phyloP scores from a whole-genome alignment of 1,140 invertebrate genomes.

The Camponotus pennsylvanicus region DNA sequence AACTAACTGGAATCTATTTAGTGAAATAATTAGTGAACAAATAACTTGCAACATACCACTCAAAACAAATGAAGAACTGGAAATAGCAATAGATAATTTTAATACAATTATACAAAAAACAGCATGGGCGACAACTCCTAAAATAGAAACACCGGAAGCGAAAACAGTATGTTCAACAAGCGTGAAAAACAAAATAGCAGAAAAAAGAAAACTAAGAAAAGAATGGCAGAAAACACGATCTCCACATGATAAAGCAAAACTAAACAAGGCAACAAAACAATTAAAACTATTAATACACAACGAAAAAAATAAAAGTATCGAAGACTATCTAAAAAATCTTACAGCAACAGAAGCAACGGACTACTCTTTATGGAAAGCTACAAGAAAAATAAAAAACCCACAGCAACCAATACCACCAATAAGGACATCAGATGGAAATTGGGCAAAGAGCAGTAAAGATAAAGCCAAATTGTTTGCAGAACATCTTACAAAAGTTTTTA shows the following conservation, averaged over 20 bases:
- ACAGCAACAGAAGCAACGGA: constrained; percentile 25
- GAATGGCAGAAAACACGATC: constrained; percentile 26
- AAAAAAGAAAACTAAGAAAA: constrained; percentile 47
- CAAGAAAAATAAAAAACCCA: constrained; percentile 53
- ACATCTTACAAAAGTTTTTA: too few relatives aligned
- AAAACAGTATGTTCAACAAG: neutral
- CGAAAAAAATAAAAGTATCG: neutral
- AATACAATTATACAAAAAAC: neutral
- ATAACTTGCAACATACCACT: neutral
- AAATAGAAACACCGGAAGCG: too few relatives aligned
- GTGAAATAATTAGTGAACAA: neutral
- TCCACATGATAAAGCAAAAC: constrained; percentile 24
- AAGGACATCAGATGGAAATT: neutral
- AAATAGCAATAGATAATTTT: neutral
- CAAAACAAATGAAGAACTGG: neutral
- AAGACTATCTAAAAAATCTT: neutral
- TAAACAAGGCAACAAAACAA: constrained; percentile 26
- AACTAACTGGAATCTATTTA: neutral
- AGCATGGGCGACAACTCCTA: neutral
- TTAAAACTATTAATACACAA: neutral
- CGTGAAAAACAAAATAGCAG: constrained; percentile 13
- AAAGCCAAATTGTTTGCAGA: too few relatives aligned
- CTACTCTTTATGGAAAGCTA: constrained; percentile 71
- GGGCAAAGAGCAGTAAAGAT: too few relatives aligned
- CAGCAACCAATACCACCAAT: constrained; percentile 52